Base-by-base conservation (phyloP, 2,113 vertebrate genomes). In the Paracanthobrama guichenoti region DNA sequence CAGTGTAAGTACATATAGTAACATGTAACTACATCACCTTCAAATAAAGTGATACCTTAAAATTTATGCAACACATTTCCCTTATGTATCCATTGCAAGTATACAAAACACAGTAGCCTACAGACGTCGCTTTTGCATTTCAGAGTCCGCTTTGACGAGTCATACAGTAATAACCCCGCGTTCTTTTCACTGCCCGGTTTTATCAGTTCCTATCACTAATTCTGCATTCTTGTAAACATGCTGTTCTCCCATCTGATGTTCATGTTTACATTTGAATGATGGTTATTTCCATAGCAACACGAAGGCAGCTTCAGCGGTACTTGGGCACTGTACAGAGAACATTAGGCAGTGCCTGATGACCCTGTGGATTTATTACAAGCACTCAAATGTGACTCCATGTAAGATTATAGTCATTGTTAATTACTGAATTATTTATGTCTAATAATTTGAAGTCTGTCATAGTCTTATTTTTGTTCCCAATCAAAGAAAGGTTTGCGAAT, bases 391-490 rank as follows among this genome's bases (percentile, higher is more conserved):
- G 55, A 35, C 73, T 82, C 62, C 26, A 62, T 60, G 12, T 69
- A 77, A 60, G 69, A 62, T 81, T 66, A 12, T 78, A 78, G 71
- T 53, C 55, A 81, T 83, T 80, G 24, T 31, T 67, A 39, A 50
- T 64, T 35, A 86, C 46, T 76, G 39, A 62, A 72, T 85, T 87
- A 84, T 87, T 79, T 87, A 82, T 85, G 77, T 84, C 80, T 84
- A 20, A 28, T 39, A 16, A 44, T 60, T 79, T 48, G n/a, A 64
- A 18, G 24, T 31, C 60, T 48, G 48, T 81, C 28, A 53, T 66
- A 81, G 60, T 69, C 59, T 39, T 69, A 78, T 85, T 84, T 86
- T 75, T 87, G 73, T 87, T 83, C 76, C 24, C 28, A 83, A 81
- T 81, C 57, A 12, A 50, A 60, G 64, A 80, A 59, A 46, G 48